Conservation (phyloP, 2,888 invertebrate species). For the Eubasilissa splendida region DNA sequence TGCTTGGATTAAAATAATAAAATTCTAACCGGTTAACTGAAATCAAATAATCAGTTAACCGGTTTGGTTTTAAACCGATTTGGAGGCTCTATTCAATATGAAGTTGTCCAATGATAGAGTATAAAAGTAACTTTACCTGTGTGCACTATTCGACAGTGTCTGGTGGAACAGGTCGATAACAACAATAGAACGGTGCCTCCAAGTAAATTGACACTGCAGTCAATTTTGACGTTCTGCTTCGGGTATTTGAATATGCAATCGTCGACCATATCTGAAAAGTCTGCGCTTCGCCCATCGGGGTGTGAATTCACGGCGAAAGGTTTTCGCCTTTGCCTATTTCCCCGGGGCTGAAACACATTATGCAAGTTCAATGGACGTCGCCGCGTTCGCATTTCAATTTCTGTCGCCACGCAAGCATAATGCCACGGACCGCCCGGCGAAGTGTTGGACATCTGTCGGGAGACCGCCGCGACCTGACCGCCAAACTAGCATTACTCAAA, state of each 20-base stretch:
- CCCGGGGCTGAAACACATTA: constrained; percentile 2
- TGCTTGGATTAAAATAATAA: too few relatives aligned
- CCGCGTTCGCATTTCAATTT: not conserved
- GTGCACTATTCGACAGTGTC: too few relatives aligned
- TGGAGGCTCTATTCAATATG: too few relatives aligned
- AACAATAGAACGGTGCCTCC: not conserved
- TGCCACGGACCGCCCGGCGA: not conserved
- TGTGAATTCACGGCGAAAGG: constrained; percentile 17
- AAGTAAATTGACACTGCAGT: constrained; percentile 14
- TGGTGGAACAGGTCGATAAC: too few relatives aligned
- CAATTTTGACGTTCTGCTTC: constrained; percentile 1
- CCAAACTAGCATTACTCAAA: not conserved
- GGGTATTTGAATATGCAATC: constrained; percentile 8
- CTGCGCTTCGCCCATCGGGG: constrained; percentile 1
- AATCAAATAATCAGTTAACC: too few relatives aligned
- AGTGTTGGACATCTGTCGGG: constrained; percentile 19
- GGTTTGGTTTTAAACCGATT: too few relatives aligned
- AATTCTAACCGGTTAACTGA: too few relatives aligned
- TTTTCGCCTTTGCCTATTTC: constrained; percentile 3
- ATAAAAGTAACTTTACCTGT: too few relatives aligned
- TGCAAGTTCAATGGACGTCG: constrained; percentile 29
- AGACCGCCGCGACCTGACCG: not conserved
- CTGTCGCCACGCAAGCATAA: constrained; percentile 28
- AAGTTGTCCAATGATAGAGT: too few relatives aligned
- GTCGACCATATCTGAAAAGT: constrained; percentile 3